Evolutionary conservation across 2,888 invertebrate species (phyloP).

Genomic region (Myopa tessellatipennis): DNA sequence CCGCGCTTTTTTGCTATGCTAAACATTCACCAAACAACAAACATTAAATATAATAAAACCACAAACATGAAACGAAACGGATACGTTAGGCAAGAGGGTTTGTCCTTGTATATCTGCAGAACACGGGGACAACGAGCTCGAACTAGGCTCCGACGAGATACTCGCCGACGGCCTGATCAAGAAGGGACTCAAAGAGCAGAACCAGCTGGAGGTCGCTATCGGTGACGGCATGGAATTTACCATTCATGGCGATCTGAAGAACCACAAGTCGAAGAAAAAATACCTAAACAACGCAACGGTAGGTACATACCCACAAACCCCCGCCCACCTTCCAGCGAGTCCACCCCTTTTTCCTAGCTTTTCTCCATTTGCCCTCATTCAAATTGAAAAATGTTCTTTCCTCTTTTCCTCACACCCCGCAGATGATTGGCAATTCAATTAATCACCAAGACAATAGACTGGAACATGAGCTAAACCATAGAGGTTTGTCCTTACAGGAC

Average conservation of each 20-base stretch:
- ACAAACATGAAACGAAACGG: slow-evolving; percentile 53
- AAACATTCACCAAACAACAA: slow-evolving; percentile 28
- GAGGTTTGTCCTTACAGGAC: slow-evolving; percentile 77
- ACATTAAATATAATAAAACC: slow-evolving; percentile 27
- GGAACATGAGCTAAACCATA: slow-evolving; percentile 81
- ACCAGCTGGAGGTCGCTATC: slow-evolving; percentile 90
- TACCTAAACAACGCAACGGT: slow-evolving; percentile 83
- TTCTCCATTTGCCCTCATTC: neutral
- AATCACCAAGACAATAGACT: slow-evolving; percentile 82
- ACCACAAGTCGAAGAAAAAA: slow-evolving; percentile 85
- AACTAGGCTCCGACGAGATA: slow-evolving; percentile 76
- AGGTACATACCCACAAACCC: slow-evolving; percentile 54
- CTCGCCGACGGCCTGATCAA: slow-evolving; percentile 87
- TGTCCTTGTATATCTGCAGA: slow-evolving; percentile 79
- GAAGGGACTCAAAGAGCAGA: slow-evolving; percentile 89
- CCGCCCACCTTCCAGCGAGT: neutral
- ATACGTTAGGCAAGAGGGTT: slow-evolving; percentile 69
- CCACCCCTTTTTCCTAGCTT: neutral
- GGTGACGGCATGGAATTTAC: slow-evolving; percentile 95
- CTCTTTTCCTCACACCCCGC: slow-evolving; percentile 41
- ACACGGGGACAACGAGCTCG: slow-evolving; percentile 74
- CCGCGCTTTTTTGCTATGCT: slow-evolving; percentile 19
- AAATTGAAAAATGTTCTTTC: neutral
- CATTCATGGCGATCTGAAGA: slow-evolving; percentile 88
- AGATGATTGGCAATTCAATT: slow-evolving; percentile 80